Evolutionary conservation across 2,888 invertebrate species (phyloP), one percentile per base, ranked within the genome.

Genomic region (Chrysolina americana): DNA sequence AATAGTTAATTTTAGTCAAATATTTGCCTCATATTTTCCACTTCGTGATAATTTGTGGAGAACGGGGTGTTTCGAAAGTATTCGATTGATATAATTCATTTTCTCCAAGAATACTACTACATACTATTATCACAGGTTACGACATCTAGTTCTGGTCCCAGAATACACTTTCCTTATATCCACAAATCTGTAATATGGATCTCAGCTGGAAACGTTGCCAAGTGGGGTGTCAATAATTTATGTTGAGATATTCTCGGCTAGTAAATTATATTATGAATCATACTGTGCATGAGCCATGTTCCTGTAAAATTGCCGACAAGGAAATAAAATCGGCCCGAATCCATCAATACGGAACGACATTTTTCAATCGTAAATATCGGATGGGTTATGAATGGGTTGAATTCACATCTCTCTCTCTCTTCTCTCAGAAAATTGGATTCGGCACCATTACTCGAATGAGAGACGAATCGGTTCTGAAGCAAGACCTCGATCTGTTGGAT

Each of bases 401-500:
- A 41, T 17, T 68, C 66, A 68, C 17, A 53, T 53, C 53, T 21
- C n/a, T n/a, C 53, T 56, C 41, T 56, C 41, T 50, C 50, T 21
- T 56, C 41, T 68, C 15, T 50, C 50, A 66, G 53, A 53, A 68
- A 53, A 68, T 68, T 68, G 68, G 68, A 68, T 68, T 28, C 68
- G 68, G 53, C 53, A 19, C 81, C 81, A 84, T 84, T 85, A 85
- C 83, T 83, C 81, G 82, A 81, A 79, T 79, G 78, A 80, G 77
- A 80, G 75, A 74, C 44, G 77, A 75, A 78, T 78, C 62, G 77
- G 74, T 76, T 74, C 65, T 75, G 77, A 76, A 79, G 76, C 81
- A 76, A 79, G 80, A 80, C 79, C 81, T 80, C 81, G 82, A 85
- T 84, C 84, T 83, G 82, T 82, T 81, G 81, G 81, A 81, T 80